phyloP scores from a whole-genome alignment of 2,113 vertebrate species.

The Calyptomena viridis region DNA sequence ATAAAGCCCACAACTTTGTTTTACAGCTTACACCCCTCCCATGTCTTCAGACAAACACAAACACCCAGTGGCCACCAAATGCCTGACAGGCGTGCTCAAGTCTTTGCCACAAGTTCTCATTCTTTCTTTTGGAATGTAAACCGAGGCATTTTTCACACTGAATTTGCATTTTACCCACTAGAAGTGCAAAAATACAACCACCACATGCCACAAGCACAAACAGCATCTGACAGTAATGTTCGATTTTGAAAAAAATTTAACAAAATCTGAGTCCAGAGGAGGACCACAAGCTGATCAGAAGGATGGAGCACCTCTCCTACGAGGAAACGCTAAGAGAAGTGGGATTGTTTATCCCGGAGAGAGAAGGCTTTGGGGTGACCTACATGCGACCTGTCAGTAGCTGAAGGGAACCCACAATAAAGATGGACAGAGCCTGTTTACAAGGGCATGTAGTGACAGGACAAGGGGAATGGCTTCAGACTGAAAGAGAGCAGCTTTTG shows the following conservation, averaged over 20 bases:
- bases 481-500: background rate
- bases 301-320: background rate
- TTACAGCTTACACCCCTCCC: background rate
- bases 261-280: background rate
- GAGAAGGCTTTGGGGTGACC: background rate
- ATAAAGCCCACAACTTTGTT: background rate
- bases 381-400: background rate
- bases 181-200: background rate
- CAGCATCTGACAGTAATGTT: fast-evolving
- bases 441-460: background rate
- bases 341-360: background rate
- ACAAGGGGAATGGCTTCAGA: background rate
- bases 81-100: background rate
- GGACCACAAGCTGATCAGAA: background rate
- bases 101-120: too few species aligned
- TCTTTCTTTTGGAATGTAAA: background rate
- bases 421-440: background rate
- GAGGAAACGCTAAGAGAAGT: background rate
- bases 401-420: background rate
- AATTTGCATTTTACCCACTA: background rate
- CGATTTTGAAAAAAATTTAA: background rate
- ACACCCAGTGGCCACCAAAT: fast-evolving
- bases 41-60: background rate
- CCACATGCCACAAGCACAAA: background rate
- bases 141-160: fast-evolving